These are phyloP conservation scores for Metaphire vulgaris DNA, from an alignment of 1,140 invertebrate genomes.

Conservation along the genomic window DNA sequence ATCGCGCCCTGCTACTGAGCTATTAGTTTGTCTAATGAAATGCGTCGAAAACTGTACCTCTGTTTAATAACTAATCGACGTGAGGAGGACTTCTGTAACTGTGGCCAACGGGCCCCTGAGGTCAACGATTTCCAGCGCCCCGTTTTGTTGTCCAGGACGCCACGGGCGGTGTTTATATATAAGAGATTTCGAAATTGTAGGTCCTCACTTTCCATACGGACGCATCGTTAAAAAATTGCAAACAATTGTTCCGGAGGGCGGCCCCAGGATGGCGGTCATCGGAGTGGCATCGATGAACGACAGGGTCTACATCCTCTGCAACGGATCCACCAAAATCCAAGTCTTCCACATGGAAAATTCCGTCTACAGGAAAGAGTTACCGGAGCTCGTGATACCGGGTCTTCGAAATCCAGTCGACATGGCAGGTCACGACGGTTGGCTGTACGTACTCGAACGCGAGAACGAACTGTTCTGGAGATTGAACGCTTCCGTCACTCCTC, in stretches of 20 bases:
- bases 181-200: too few relatives aligned
- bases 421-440: background rate
- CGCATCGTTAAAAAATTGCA: background rate
- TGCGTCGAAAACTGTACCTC: too few relatives aligned
- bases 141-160: too few relatives aligned
- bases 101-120: too few relatives aligned
- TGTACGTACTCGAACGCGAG: background rate
- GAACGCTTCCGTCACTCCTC: background rate
- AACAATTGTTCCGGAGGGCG: background rate
- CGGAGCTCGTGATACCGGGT: background rate
- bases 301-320: background rate
- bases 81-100: too few relatives aligned
- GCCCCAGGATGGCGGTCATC: background rate
- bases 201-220: background rate
- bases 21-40: too few relatives aligned
- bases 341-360: background rate
- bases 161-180: too few relatives aligned
- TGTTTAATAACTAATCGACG: too few relatives aligned
- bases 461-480: background rate
- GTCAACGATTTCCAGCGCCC: too few relatives aligned
- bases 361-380: background rate
- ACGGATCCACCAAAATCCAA: background rate
- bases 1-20: too few relatives aligned
- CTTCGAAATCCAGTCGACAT: background rate
- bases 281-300: background rate